phyloP scores from a whole-genome alignment of 2,797 vertebrate species.

The Halcyon chelicuti region DNA sequence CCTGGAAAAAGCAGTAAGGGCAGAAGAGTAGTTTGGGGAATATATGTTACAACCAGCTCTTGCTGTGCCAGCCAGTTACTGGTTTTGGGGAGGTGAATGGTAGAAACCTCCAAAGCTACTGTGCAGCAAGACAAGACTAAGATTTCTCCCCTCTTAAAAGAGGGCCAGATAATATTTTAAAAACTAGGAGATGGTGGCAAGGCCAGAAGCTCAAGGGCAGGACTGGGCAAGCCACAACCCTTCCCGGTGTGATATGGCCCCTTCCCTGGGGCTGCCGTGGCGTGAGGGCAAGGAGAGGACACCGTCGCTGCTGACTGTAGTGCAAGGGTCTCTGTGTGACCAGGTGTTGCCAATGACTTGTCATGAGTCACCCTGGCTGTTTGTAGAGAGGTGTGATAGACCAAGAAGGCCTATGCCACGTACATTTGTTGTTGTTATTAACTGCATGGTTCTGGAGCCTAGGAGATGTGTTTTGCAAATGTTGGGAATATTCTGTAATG shows the following conservation, averaged over 20 bases:
- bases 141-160: background rate
- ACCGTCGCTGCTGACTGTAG: rapidly evolving
- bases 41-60: background rate
- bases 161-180: background rate
- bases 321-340: no score
- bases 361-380: background rate
- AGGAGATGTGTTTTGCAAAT: background rate
- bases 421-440: rapidly evolving
- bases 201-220: background rate
- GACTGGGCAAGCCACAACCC: background rate
- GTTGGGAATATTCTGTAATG: background rate
- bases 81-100: background rate
- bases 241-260: rapidly evolving
- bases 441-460: background rate
- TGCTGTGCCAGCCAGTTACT: background rate
- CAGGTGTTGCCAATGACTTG: background rate
- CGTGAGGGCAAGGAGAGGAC: no score
- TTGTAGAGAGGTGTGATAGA: no score
- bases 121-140: background rate
- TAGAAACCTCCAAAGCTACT: background rate
- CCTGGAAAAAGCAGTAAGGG: background rate
- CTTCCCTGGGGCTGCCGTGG: background rate
- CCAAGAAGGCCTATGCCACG: background rate
- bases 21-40: background rate
- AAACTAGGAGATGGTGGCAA: background rate